phyloP scores from a whole-genome alignment of 37 sponge, comb jelly and placozoan species.

The Petrosia ficiformis region DNA sequence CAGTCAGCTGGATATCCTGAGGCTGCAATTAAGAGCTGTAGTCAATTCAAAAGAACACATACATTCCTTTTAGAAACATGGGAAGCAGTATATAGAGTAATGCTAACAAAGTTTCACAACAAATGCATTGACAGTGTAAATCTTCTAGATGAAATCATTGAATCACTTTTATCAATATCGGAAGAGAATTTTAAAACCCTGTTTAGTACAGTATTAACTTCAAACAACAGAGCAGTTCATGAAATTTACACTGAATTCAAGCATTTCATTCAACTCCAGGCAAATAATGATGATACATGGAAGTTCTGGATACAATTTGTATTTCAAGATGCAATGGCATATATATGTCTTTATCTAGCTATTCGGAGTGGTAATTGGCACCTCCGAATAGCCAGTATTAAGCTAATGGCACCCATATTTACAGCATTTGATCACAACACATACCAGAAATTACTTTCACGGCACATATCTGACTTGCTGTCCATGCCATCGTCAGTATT shows the following conservation, averaged over 20 bases:
- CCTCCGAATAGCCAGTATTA: conserved; percentile 28
- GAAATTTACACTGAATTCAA: neutral
- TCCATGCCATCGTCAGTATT: conserved; percentile 8
- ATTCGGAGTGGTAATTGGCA: conserved; percentile 34
- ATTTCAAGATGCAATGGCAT: conserved; percentile 11
- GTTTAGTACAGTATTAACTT: conserved; percentile 2
- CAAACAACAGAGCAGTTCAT: neutral
- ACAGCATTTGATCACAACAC: conserved; percentile 25
- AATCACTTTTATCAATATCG: neutral
- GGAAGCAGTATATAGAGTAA: conserved; percentile 20
- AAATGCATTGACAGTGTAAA: neutral
- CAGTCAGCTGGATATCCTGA: conserved; percentile 20
- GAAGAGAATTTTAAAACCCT: too few relatives aligned
- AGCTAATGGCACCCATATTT: conserved; percentile 18
- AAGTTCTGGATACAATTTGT: conserved; percentile 35
- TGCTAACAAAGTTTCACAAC: neutral
- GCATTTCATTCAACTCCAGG: neutral
- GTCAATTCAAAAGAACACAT: conserved; percentile 22
- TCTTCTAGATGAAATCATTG: neutral
- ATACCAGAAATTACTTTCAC: conserved; percentile 17
- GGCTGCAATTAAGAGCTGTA: neutral
- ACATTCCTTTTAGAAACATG: conserved; percentile 15
- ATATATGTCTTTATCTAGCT: conserved; percentile 21
- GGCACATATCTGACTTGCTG: conserved; percentile 11
- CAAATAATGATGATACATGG: neutral